These are phyloP conservation scores for Sebastes cheni DNA, from an alignment of 2,797 vertebrate genomes.

Conservation along the genomic window DNA sequence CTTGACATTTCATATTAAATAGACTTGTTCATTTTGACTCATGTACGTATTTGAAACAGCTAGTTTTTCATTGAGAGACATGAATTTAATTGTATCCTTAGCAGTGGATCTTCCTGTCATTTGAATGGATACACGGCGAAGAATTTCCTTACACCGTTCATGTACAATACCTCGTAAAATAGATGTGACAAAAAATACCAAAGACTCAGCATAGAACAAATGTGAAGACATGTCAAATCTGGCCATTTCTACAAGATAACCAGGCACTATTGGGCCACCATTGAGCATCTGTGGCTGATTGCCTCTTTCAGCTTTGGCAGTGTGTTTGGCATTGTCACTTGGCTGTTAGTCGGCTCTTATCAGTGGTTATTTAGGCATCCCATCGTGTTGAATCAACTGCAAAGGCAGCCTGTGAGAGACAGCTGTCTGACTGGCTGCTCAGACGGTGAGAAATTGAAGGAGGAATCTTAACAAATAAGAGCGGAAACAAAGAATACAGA, in stretches of 20 bases:
- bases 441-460: background rate
- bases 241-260: background rate
- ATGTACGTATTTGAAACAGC: background rate
- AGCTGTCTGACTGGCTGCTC: background rate
- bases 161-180: background rate
- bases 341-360: constrained; percentile 7
- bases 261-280: background rate
- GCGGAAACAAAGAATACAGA: background rate
- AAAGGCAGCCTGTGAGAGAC: constrained; percentile 4
- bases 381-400: constrained; percentile 27
- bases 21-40: background rate
- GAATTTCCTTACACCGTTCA: background rate
- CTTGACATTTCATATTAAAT: background rate
- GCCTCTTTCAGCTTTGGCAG: constrained; percentile 20
- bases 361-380: constrained; percentile 21
- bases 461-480: background rate
- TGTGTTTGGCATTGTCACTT: constrained; percentile 15
- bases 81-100: background rate
- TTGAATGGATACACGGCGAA: background rate
- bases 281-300: constrained; percentile 20
- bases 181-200: background rate
- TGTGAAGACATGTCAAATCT: background rate
- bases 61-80: background rate
- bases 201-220: background rate
- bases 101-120: constrained; percentile 2